These are phyloP conservation scores for Tinea pellionella DNA, from an alignment of 2,888 invertebrate species.

Conservation along the genomic window DNA sequence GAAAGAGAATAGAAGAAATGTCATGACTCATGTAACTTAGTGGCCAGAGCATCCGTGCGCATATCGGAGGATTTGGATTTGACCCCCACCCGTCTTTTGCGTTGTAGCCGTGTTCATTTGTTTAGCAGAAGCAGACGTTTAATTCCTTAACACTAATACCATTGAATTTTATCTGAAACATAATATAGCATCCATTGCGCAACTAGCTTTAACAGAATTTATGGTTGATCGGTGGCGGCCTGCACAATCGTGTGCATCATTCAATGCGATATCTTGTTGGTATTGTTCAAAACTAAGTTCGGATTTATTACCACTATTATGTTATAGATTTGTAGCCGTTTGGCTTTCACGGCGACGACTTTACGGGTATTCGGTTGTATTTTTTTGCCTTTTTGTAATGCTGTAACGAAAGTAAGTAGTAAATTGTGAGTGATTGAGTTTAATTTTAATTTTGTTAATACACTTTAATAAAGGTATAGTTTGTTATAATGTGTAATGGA, in stretches of 20 bases:
- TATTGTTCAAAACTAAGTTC: background rate
- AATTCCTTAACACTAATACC: background rate
- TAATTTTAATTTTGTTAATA: no score
- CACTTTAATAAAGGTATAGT: background rate
- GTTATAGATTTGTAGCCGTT: constrained; percentile 1
- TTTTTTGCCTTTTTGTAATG: background rate
- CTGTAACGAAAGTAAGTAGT: no score
- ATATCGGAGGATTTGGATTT: no score
- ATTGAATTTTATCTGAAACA: background rate
- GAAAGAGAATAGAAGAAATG: no score
- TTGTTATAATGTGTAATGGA: background rate
- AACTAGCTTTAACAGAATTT: background rate
- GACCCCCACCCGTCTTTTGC: no score
- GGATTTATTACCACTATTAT: background rate
- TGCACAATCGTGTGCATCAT: constrained; percentile 7
- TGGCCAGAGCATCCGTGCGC: no score
- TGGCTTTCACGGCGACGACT: background rate
- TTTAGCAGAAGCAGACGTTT: background rate
- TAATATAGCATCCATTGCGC: background rate
- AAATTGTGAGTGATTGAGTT: no score
- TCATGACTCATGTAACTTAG: no score
- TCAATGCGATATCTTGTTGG: constrained; percentile 3
- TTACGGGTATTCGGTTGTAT: background rate
- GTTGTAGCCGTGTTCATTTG: no score
- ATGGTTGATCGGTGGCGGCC: background rate